phyloP scores from a whole-genome alignment of 2,888 invertebrate species.

The Piscicola geometra region DNA sequence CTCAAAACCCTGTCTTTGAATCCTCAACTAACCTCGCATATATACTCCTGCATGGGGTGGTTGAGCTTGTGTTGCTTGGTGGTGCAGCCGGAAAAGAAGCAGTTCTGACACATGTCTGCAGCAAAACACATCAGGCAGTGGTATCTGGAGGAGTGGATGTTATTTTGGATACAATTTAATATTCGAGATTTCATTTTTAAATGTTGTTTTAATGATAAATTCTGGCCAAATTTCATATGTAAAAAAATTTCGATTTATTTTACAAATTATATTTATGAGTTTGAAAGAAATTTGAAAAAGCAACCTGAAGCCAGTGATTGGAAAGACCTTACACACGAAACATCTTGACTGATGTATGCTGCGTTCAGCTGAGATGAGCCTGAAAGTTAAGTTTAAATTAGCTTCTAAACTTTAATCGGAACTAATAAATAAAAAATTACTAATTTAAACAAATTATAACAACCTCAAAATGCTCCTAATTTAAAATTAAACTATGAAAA shows the following conservation, averaged over 20 bases:
- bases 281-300: constrained; percentile 28
- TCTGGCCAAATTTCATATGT: not conserved
- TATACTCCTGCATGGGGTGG: constrained; percentile 67
- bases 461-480: no score
- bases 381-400: not conserved
- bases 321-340: constrained; percentile 62
- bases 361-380: constrained; percentile 40
- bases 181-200: not conserved
- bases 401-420: not conserved
- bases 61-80: constrained; percentile 65
- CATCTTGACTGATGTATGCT: constrained; percentile 63
- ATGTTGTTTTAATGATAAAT: not conserved
- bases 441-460: not conserved
- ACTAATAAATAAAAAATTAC: not conserved
- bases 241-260: not conserved
- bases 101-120: constrained; percentile 67
- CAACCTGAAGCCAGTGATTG: constrained; percentile 60
- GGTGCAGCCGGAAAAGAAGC: constrained; percentile 64
- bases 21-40: constrained; percentile 53
- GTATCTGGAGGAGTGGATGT: constrained; percentile 58
- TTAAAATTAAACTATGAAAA: no score
- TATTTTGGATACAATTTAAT: not conserved
- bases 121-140: constrained; percentile 65
- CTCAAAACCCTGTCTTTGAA: no score
- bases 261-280: no score